Percentiles rank a stretch among this genome's conserved stretches.
phyloP scores from a whole-genome alignment of 2,888 invertebrate species.

The Stegana nigrithorax region DNA sequence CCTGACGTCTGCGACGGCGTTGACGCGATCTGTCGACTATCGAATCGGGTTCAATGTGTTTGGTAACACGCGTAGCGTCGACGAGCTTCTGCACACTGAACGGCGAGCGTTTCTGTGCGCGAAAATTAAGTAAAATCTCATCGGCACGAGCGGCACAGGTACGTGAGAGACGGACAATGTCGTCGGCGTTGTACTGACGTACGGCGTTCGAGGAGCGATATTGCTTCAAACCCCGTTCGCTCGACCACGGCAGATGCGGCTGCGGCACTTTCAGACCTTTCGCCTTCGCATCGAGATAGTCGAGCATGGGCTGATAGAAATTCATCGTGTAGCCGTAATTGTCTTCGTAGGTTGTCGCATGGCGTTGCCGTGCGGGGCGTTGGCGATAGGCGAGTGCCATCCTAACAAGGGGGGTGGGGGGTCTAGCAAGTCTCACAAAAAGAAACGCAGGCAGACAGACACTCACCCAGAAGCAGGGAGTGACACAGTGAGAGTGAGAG shows the following conservation, averaged over 20 bases:
- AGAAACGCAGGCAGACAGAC: neutral
- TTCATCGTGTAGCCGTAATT: constrained; percentile 88
- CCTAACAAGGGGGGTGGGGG: constrained; percentile 23
- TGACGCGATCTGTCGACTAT: constrained; percentile 68
- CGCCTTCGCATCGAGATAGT: constrained; percentile 81
- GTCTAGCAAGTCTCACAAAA: too few species aligned
- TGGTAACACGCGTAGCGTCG: constrained; percentile 70
- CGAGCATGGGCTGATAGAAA: constrained; percentile 89
- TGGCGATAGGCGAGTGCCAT: constrained; percentile 65
- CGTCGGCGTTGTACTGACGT: constrained; percentile 76
- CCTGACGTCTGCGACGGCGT: constrained; percentile 68
- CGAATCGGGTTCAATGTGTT: constrained; percentile 69
- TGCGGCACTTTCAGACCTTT: constrained; percentile 64
- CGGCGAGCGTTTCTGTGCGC: constrained; percentile 66
- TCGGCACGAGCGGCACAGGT: constrained; percentile 78
- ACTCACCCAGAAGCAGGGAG: neutral
- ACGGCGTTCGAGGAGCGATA: constrained; percentile 76
- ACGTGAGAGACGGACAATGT: constrained; percentile 75
- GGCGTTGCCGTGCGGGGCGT: constrained; percentile 52
- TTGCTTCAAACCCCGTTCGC: constrained; percentile 77
- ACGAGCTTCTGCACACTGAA: constrained; percentile 71
- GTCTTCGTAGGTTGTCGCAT: constrained; percentile 76
- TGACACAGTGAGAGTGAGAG: neutral
- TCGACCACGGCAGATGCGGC: constrained; percentile 80
- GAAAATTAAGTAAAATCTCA: constrained; percentile 72